A percentile compares a stretch with the other conserved stretches of the same genome.
Conservation (phyloP, 92 coral and sea anemone genomes). For the Epizoanthus illoricatus region DNA sequence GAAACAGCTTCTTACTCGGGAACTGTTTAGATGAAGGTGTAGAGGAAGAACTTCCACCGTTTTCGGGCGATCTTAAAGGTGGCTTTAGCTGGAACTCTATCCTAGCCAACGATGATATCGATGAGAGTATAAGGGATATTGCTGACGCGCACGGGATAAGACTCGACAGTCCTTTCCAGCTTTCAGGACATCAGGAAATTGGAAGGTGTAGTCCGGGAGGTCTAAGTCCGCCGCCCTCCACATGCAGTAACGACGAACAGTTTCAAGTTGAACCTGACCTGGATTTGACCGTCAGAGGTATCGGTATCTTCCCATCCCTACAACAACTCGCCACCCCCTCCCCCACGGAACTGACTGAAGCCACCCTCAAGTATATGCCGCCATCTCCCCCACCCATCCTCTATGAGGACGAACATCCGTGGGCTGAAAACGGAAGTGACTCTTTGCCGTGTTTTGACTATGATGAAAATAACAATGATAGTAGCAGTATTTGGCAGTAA, state of each 20-base stretch:
- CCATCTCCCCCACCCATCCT: constrained; percentile 87
- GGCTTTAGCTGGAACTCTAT: constrained; percentile 95
- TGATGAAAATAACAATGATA: constrained; percentile 70
- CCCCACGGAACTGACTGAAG: constrained; percentile 81
- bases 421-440: constrained; percentile 84
- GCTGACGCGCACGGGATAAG: constrained; percentile 95
- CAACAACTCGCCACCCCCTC: constrained; percentile 79
- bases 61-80: constrained; percentile 90
- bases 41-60: constrained; percentile 95
- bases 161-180: constrained; percentile 68
- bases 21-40: constrained; percentile 55
- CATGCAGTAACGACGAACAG: constrained; percentile 60
- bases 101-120: constrained; percentile 75
- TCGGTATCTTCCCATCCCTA: constrained; percentile 74
- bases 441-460: constrained; percentile 55
- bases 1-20: constrained; percentile 51
- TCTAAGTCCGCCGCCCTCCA: constrained; percentile 74
- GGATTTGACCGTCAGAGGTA: constrained; percentile 87
- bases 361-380: constrained; percentile 88
- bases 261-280: constrained; percentile 82
- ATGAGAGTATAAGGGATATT: constrained; percentile 85
- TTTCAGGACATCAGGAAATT: constrained; percentile 40
- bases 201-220: constrained; percentile 39
- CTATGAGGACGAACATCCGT: constrained; percentile 83
- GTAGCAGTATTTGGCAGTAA: constrained; percentile 60